Evolutionary conservation across 1,140 invertebrate genomes (phyloP).

Genomic region (Octopus bimaculoides): DNA sequence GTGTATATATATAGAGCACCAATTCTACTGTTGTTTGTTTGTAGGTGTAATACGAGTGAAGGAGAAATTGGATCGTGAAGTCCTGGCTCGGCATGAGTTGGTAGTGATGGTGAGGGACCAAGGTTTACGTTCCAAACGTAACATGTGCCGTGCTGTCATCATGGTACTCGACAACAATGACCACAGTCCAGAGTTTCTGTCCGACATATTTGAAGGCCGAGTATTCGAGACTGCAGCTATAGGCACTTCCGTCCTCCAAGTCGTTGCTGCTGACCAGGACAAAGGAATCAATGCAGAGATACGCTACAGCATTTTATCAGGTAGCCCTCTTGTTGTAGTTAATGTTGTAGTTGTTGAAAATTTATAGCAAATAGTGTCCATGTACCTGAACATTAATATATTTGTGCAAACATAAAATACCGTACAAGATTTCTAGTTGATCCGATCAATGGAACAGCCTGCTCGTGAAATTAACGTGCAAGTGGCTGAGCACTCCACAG

Average conservation of each 20-base stretch:
- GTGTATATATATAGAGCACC: too few relatives aligned
- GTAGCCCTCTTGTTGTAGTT: constrained; percentile 41
- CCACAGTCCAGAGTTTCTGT: constrained; percentile 79
- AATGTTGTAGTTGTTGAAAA: too few relatives aligned
- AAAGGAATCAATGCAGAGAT: constrained; percentile 78
- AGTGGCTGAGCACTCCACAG: too few relatives aligned
- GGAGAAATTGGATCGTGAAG: constrained; percentile 75
- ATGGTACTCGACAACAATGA: constrained; percentile 87
- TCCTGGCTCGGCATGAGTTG: constrained; percentile 76
- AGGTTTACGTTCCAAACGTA: constrained; percentile 79
- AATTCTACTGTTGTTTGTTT: constrained; percentile 20
- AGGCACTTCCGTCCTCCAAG: constrained; percentile 63
- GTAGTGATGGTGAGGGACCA: constrained; percentile 89
- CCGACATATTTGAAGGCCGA: constrained; percentile 55
- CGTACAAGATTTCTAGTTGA: too few relatives aligned
- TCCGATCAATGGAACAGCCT: too few relatives aligned
- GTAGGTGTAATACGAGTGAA: constrained; percentile 66
- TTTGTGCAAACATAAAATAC: too few relatives aligned
- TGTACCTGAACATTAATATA: too few relatives aligned
- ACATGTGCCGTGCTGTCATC: constrained; percentile 79
- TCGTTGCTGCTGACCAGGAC: constrained; percentile 77
- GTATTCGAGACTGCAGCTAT: constrained; percentile 53
- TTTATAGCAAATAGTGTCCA: too few relatives aligned
- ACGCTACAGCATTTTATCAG: constrained; percentile 76
- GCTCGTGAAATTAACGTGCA: too few relatives aligned